Percentiles rank a stretch among this genome's conserved stretches.
Conservation (phyloP, 1,140 invertebrate species). For the Hypsibius dujardini region DNA sequence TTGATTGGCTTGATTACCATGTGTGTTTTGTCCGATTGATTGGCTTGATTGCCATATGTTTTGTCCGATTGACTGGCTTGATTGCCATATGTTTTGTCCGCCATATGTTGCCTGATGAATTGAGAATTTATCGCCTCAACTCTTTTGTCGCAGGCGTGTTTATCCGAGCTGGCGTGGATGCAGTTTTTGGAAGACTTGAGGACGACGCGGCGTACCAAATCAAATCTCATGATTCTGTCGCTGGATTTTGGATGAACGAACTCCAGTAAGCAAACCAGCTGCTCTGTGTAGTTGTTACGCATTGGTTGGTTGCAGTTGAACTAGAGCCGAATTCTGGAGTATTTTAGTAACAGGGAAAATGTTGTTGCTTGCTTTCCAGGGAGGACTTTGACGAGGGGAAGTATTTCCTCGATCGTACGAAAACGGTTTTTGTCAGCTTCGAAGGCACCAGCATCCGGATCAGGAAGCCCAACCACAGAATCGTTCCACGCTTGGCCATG, state of each 20-base stretch:
- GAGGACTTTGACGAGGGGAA: not conserved
- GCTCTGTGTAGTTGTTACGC: not conserved
- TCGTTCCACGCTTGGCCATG: not conserved
- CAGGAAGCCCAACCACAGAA: not conserved
- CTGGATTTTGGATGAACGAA: conserved; percentile 15
- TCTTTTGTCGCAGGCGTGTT: not conserved
- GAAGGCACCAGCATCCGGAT: not conserved
- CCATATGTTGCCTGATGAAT: too few species aligned
- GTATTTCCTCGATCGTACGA: not conserved
- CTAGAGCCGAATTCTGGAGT: not conserved
- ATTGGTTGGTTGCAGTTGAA: not conserved
- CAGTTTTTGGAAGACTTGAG: not conserved
- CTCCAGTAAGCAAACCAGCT: not conserved
- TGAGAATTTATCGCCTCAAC: too few species aligned
- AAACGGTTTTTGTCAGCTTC: conserved; percentile 1
- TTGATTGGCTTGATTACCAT: too few species aligned
- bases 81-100: too few species aligned
- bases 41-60: too few species aligned
- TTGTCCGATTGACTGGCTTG: too few species aligned
- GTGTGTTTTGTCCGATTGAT: too few species aligned
- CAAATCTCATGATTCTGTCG: not conserved
- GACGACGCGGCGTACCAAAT: not conserved
- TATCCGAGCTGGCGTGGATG: conserved; percentile 9
- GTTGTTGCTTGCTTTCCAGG: not conserved
- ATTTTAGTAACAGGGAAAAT: not conserved